These are phyloP conservation scores for Erpornis zantholeuca DNA, from an alignment of 2,113 vertebrate genomes.

Conservation along the genomic window DNA sequence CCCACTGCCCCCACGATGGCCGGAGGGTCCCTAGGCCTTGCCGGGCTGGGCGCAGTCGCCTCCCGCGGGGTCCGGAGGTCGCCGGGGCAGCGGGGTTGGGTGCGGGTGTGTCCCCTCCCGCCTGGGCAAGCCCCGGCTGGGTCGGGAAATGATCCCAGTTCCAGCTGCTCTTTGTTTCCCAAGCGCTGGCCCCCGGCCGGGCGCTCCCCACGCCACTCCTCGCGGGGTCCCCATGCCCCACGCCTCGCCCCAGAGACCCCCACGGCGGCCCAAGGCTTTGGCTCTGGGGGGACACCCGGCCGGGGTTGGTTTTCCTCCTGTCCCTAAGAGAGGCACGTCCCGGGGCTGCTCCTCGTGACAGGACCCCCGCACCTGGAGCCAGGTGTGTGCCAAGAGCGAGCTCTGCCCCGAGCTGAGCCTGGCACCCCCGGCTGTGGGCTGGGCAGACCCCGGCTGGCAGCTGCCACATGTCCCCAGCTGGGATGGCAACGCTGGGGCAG, in stretches of 20 bases:
- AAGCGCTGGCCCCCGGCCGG: background rate
- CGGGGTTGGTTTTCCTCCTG: background rate
- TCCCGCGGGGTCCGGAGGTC: background rate
- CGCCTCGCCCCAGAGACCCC: accelerated
- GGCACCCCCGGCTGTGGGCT: background rate
- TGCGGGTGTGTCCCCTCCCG: background rate
- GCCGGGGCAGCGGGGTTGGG: background rate
- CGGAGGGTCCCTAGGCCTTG: background rate
- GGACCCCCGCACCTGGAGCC: background rate
- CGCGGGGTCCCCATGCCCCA: background rate
- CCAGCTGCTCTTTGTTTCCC: conserved; percentile 43
- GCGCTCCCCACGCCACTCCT: background rate
- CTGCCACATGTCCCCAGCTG: background rate
- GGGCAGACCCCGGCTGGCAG: background rate
- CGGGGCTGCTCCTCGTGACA: background rate
- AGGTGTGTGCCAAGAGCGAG: accelerated
- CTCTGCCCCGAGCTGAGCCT: background rate
- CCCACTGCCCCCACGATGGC: background rate
- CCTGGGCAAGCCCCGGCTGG: background rate
- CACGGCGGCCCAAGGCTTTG: accelerated
- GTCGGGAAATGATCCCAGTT: conserved; percentile 9
- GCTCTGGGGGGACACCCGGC: background rate
- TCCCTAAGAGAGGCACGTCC: background rate
- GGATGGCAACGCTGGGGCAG: accelerated
- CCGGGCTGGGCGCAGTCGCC: background rate